Evolutionary conservation across 2,888 invertebrate genomes (phyloP), one percentile per base, ranked within the genome.

Genomic region (Sesia apiformis): DNA sequence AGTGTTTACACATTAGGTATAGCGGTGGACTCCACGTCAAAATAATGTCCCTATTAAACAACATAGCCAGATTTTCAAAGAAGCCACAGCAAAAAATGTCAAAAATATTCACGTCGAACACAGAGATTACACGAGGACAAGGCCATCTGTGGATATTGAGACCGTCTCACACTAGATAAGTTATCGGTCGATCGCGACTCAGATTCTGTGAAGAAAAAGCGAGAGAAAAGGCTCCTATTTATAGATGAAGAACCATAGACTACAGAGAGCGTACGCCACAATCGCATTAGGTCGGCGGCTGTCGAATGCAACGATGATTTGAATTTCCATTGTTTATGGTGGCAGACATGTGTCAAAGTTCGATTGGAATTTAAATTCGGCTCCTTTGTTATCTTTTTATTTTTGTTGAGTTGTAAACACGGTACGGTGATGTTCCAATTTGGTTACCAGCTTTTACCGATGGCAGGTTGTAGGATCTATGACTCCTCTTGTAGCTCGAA

Each of bases 261-360:
- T 69, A 70, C 76, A 69, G 70, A 61, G 69, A 70, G 72, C 70
- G 72, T 65, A 23, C 74, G 78, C 83, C 85, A 77, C 88, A 85
- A 85, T 83, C 87, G 87, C 85, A 86, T 87, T 85, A 84, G 78
- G 70, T 65, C 53, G 72, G 65, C 69, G 70, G 74, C 79, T 76
- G 81, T 78, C 81, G 76, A 80, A 81, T 76, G 70, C 75, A 72
- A 84, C 78, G 83, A 89, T 88, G 89, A 89, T 89, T 89, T 84
- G 89, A 85, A 84, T 87, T 86, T 84, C 83, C 81, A 88, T 89
- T 89, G 89, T 89, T 88, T 89, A 86, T 89, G 87, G 89, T 88
- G 89, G 89, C 89, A 89, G 89, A 87, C 89, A 88, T 89, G 87
- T 88, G 89, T 89, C 89, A 88, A 87, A 88, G 88, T 88, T 89